These are phyloP conservation scores for Oreochromis mossambicus DNA, from an alignment of 2,797 vertebrate species.

Conservation along the genomic window DNA sequence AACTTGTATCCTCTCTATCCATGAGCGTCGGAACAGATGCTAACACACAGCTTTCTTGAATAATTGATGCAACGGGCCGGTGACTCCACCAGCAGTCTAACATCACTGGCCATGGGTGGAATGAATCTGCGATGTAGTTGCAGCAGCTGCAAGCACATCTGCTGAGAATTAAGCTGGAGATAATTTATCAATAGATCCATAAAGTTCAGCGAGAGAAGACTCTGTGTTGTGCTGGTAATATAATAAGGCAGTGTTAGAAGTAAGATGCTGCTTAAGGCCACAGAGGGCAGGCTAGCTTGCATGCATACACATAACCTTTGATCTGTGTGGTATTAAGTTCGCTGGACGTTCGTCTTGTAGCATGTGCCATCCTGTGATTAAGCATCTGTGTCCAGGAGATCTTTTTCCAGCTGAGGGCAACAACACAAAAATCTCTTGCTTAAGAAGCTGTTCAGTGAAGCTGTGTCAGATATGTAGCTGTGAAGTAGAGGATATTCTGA, in stretches of 20 bases:
- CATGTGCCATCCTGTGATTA: conserved; percentile 12
- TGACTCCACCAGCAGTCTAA: background rate
- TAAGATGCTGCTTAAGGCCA: background rate
- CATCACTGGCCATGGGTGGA: conserved; percentile 18
- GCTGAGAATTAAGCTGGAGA: background rate
- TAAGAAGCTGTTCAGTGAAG: conserved; percentile 9
- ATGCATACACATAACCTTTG: conserved; percentile 2
- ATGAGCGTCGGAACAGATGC: conserved; percentile 48
- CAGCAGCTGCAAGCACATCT: background rate
- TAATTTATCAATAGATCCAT: background rate
- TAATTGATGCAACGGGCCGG: conserved; percentile 49
- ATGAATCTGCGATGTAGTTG: conserved; percentile 9
- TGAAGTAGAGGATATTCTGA: background rate
- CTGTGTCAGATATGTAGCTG: conserved; percentile 1
- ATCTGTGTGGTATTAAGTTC: background rate
- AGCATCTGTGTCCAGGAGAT: background rate
- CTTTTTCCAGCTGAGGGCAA: background rate
- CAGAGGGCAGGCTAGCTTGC: background rate
- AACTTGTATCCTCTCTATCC: conserved; percentile 20
- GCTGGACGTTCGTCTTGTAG: background rate
- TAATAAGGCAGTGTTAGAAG: background rate
- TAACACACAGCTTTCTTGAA: conserved; percentile 44
- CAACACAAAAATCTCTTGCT: background rate
- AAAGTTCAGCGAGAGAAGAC: background rate
- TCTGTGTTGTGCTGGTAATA: background rate